These are phyloP conservation scores for Iphiclides podalirius DNA, from an alignment of 2,888 invertebrate genomes.

Conservation along the genomic window DNA sequence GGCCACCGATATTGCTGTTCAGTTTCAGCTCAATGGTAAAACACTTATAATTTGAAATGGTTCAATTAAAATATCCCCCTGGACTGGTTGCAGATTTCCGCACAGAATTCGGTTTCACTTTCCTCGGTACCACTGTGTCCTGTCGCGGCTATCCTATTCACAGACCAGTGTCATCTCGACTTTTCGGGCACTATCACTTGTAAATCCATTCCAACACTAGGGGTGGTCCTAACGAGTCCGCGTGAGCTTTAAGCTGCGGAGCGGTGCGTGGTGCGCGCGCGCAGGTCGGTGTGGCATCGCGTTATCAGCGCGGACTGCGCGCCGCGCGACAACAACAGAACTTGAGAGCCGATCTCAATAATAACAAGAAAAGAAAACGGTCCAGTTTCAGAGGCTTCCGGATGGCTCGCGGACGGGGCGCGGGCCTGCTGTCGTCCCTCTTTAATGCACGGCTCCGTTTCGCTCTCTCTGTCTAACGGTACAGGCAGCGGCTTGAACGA, in stretches of 20 bases:
- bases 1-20: constrained; percentile 32
- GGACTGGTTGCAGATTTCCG: constrained; percentile 40
- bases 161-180: constrained; percentile 42
- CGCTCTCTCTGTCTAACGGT: constrained; percentile 73
- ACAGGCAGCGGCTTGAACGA: constrained; percentile 65
- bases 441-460: constrained; percentile 51
- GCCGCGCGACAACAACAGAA: constrained; percentile 78
- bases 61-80: constrained; percentile 29
- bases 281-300: constrained; percentile 73
- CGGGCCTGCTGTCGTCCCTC: constrained; percentile 48
- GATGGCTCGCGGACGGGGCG: constrained; percentile 74
- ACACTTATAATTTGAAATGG: constrained; percentile 22
- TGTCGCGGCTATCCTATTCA: constrained; percentile 40
- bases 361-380: constrained; percentile 81
- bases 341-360: constrained; percentile 78
- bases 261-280: constrained; percentile 62
- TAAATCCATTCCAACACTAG: constrained; percentile 64
- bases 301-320: constrained; percentile 76
- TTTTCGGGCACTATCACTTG: constrained; percentile 52
- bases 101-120: constrained; percentile 62
- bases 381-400: constrained; percentile 81
- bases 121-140: constrained; percentile 36
- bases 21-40: constrained; percentile 7
- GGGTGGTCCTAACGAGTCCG: constrained; percentile 48
- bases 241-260: constrained; percentile 67